These are phyloP conservation scores for Cryptocephalus moraei DNA, from an alignment of 2,888 invertebrate species.

Conservation along the genomic window DNA sequence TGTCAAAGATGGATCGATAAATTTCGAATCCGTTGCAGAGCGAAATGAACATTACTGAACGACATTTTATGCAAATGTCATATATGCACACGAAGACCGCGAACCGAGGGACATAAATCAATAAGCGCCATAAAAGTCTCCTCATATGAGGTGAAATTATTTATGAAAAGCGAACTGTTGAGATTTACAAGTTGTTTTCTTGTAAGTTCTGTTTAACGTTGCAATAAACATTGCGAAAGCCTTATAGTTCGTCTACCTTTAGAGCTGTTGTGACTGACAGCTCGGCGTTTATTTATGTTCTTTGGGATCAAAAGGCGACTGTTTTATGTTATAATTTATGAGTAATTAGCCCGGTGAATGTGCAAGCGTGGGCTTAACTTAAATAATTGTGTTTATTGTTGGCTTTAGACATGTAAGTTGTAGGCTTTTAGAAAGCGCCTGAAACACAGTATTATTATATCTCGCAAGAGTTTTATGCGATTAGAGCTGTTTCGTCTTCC, in stretches of 20 bases:
- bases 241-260: conserved; percentile 31
- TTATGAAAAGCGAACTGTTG: conserved; percentile 28
- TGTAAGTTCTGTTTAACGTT: conserved; percentile 27
- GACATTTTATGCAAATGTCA: too few relatives aligned
- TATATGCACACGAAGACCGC: neutral
- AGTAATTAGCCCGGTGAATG: conserved; percentile 30
- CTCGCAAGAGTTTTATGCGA: neutral
- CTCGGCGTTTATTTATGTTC: conserved; percentile 32
- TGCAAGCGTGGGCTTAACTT: conserved; percentile 26
- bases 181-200: conserved; percentile 31
- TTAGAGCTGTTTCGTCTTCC: conserved; percentile 3
- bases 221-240: conserved; percentile 30
- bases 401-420: conserved; percentile 14
- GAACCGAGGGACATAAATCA: conserved; percentile 16
- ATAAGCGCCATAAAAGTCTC: conserved; percentile 22
- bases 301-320: conserved; percentile 32
- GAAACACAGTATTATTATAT: neutral
- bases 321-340: conserved; percentile 36
- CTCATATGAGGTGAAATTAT: conserved; percentile 21
- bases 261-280: conserved; percentile 30
- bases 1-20: too few relatives aligned
- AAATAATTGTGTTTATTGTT: conserved; percentile 31
- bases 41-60: too few relatives aligned
- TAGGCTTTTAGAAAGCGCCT: neutral
- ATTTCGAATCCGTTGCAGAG: too few relatives aligned